A percentile compares a stretch with the other conserved stretches of the same genome.
Evolutionary conservation across 1,140 invertebrate species (phyloP).

Genomic region (Drosophila varians): DNA sequence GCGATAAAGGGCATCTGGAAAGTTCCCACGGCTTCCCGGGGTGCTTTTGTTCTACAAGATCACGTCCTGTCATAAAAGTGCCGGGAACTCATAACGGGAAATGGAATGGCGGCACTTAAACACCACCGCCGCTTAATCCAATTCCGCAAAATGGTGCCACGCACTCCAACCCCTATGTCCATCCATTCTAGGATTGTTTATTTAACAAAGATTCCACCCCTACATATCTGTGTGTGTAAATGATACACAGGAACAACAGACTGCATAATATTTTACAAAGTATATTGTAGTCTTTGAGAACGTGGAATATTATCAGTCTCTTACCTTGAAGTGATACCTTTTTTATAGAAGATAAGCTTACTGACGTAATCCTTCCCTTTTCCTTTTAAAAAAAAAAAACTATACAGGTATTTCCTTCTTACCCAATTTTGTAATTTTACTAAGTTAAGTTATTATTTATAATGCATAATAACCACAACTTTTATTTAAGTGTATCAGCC

Average conservation of each 20-base stretch:
- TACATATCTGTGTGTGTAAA: not conserved
- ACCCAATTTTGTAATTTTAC: too few relatives aligned
- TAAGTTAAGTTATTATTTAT: too few relatives aligned
- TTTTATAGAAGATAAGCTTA: too few relatives aligned
- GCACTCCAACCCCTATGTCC: slow-evolving; percentile 19
- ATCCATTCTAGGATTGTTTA: slow-evolving; percentile 17
- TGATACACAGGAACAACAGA: not conserved
- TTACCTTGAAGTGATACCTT: too few relatives aligned
- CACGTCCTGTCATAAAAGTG: slow-evolving; percentile 66
- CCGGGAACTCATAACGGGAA: slow-evolving; percentile 42
- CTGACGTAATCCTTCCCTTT: too few relatives aligned
- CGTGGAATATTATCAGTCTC: too few relatives aligned
- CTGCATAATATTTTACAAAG: not conserved
- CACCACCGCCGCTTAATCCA: slow-evolving; percentile 63
- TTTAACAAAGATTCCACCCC: slow-evolving; percentile 28
- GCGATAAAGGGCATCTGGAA: slow-evolving; percentile 48
- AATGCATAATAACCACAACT: too few relatives aligned
- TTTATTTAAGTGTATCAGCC: not conserved
- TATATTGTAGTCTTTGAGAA: not conserved
- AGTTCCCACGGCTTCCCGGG: slow-evolving; percentile 37
- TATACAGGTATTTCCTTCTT: too few relatives aligned
- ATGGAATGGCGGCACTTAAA: slow-evolving; percentile 73
- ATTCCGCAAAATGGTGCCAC: slow-evolving; percentile 62
- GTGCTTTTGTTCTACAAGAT: slow-evolving; percentile 46
- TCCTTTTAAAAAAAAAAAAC: too few relatives aligned